Evolutionary conservation across 1,140 invertebrate genomes (phyloP).

Genomic region (Glossosoma conforme): DNA sequence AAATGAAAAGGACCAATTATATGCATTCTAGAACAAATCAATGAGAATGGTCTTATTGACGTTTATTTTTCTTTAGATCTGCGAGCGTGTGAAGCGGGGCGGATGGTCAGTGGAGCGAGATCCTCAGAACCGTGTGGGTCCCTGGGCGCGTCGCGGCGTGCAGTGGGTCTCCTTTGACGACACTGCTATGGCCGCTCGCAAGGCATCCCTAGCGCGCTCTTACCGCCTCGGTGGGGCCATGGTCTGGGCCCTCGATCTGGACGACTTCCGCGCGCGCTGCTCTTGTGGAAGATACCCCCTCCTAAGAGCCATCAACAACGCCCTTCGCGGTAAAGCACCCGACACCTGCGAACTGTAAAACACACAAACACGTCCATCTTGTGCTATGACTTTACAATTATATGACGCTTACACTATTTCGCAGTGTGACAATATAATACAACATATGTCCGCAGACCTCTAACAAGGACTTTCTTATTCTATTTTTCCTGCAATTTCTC

Average conservation of each 20-base stretch:
- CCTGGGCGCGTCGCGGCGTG: slow-evolving; percentile 64
- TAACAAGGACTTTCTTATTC: no score
- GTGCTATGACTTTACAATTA: no score
- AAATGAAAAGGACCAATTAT: no score
- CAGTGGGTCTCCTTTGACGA: slow-evolving; percentile 85
- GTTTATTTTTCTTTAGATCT: slow-evolving; percentile 52
- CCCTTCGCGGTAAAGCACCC: slow-evolving; percentile 48
- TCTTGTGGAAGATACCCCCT: slow-evolving; percentile 56
- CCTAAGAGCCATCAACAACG: slow-evolving; percentile 53
- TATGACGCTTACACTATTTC: no score
- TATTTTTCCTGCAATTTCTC: no score
- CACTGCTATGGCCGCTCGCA: slow-evolving; percentile 57
- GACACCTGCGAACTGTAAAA: slow-evolving; percentile 37
- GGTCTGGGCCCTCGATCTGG: slow-evolving; percentile 75
- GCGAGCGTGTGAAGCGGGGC: slow-evolving; percentile 53
- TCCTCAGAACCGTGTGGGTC: slow-evolving; percentile 60
- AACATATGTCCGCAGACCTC: no score
- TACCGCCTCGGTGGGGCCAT: slow-evolving; percentile 68
- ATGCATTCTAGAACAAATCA: no score
- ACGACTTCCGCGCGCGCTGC: slow-evolving; percentile 68
- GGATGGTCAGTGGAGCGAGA: slow-evolving; percentile 65
- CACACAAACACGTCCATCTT: no score
- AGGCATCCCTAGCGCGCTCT: slow-evolving; percentile 53
- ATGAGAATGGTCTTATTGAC: no score
- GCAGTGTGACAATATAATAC: no score